These are phyloP conservation scores for Mesorhabditis belari DNA, from an alignment of 2,888 invertebrate species.

Conservation along the genomic window DNA sequence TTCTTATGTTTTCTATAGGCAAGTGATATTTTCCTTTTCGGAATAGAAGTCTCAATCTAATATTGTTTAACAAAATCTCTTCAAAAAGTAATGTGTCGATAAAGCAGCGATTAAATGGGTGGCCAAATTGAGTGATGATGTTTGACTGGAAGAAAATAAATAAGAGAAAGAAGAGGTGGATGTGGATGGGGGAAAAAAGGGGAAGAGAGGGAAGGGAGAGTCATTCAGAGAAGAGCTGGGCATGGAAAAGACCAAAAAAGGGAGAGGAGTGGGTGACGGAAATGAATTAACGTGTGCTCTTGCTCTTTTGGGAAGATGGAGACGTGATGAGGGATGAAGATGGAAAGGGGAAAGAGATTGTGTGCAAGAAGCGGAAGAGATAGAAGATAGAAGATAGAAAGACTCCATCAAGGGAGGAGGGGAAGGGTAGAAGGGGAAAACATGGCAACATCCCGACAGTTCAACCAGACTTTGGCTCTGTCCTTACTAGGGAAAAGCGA, in stretches of 20 bases:
- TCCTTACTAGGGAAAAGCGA: too few species aligned
- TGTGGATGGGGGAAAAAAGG: background rate
- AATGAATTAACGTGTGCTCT: constrained; percentile 1
- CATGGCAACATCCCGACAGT: background rate
- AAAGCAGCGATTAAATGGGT: too few species aligned
- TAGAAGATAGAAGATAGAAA: constrained; percentile 12
- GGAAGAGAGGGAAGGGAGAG: background rate
- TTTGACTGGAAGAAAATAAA: too few species aligned
- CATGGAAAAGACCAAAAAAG: background rate
- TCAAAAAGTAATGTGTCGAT: too few species aligned
- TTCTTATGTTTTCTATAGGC: too few species aligned
- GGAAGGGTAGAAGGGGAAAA: background rate
- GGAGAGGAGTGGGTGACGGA: background rate
- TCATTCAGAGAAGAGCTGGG: background rate
- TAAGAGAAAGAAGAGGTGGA: too few species aligned
- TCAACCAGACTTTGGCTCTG: too few species aligned
- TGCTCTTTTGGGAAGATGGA: constrained; percentile 2
- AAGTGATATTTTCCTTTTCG: too few species aligned
- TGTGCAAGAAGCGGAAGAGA: constrained; percentile 12
- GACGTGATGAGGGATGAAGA: constrained; percentile 9
- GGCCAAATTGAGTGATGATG: too few species aligned
- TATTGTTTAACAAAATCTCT: too few species aligned
- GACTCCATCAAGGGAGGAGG: constrained; percentile 11
- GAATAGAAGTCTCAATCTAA: too few species aligned
- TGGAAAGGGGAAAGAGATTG: constrained; percentile 1